Evolutionary conservation across 2,113 vertebrate species (phyloP), one percentile per base, ranked within the genome.

Genomic region (Fukomys damarensis): DNA sequence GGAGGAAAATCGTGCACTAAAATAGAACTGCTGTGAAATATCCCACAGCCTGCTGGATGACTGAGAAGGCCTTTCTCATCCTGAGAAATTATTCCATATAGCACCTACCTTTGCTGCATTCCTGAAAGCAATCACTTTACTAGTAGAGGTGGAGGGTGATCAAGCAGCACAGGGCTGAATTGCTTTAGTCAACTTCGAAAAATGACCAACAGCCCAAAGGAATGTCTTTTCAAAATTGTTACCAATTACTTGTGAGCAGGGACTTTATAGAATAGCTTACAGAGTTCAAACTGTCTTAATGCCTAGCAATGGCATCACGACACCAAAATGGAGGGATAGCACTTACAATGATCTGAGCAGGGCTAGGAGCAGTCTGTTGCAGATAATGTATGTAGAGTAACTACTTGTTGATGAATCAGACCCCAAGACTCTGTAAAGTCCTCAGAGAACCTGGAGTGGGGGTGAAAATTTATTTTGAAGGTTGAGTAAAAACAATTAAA

Each of bases 401-500:
- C 13, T 63, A 38, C 89, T 82, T 89, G 77, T 59, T 94, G 58
- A 76, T 96, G 20, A 84, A 92, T 88, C 77, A 92, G 81, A 77
- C 68, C 91, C 43, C n/a, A 86, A 82, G n/a, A 58, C 7, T 38
- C 0, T 56, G 30, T 8, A 86, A 5, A 91, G 35, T 4, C 0
- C 7, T 17, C 16, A 7, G 72, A 52, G 17, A 66, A 95, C 65
- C 17, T 30, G 11, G 35, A 19, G 14, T 63, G 12, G 2, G 32
- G 3, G 56, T 38, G 7, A 30, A 59, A 90, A 88, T 92, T 80
- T 93, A 66, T 79, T 90, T 74, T 72, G 24, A 19, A 66, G 26
- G 8, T 14, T 92, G 43, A 68, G 2, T 63, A 90, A 96, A 95
- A 84, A 56, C 54, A 91, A 89, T 38, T 4, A 35, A 32, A 86